Percentiles rank a stretch among this genome's conserved stretches.
These are phyloP conservation scores for Heliconius charithonia DNA, from an alignment of 2,888 invertebrate genomes.

Conservation along the genomic window DNA sequence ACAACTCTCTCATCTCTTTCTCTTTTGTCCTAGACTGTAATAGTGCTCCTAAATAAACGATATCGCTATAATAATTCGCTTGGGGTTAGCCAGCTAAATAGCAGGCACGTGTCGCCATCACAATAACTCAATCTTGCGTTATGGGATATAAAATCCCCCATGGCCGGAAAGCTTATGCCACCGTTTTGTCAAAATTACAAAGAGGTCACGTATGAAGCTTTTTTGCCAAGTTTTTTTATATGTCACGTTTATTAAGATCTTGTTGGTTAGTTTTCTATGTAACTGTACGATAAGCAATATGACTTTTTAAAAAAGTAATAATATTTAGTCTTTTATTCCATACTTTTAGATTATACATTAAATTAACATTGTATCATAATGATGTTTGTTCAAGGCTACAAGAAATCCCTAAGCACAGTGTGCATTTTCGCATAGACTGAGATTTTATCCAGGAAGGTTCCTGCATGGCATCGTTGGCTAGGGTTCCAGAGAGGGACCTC, in stretches of 20 bases:
- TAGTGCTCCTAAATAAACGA: not conserved
- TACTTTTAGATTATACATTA: no score
- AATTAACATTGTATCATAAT: no score
- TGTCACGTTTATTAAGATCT: not conserved
- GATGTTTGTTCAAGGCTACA: no score
- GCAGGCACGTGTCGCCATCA: conserved; percentile 8
- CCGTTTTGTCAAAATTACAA: conserved; percentile 21
- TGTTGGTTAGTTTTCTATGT: not conserved
- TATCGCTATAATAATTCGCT: not conserved
- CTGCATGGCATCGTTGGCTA: no score
- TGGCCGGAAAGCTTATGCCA: conserved; percentile 2
- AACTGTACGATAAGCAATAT: no score
- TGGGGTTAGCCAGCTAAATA: conserved; percentile 7
- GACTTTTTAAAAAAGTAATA: no score
- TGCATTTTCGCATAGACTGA: no score
- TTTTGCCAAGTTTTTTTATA: not conserved
- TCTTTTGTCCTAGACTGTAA: not conserved
- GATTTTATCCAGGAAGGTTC: no score
- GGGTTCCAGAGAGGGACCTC: no score
- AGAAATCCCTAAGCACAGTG: no score
- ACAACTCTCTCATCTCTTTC: not conserved
- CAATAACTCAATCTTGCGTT: conserved; percentile 19
- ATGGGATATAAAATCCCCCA: conserved; percentile 13
- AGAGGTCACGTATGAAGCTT: not conserved
- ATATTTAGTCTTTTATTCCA: no score